Base-by-base conservation (phyloP, 2,888 invertebrate species). In the Drosophila neonasuta region DNA sequence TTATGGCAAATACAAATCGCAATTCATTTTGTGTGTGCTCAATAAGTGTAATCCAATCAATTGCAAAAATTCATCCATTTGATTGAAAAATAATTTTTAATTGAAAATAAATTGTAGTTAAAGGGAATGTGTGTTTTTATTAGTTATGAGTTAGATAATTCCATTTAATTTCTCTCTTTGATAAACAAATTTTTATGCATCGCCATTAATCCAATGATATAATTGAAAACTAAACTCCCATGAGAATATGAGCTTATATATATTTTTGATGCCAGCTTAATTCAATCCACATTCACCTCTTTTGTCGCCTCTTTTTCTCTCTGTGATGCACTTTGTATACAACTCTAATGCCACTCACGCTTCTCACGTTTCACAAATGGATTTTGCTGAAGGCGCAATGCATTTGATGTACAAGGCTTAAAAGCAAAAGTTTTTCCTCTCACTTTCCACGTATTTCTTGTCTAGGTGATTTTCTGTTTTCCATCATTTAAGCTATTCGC, bases 321-420 rank as follows among this genome's bases (percentile, higher is more conserved):
- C 34, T 4, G 9, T 34, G 11, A 24, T 30, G 17, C 20, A 24
- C 20, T 17, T 8, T 24, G 8, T 8, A 17, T 41, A 10, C 9
- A 50, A 24, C 45, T 46, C 32, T 52, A 42, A 68, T 46, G 41
- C 46, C 50, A 50, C 32, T 41, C 41, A 59, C 30, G 17, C n/a
- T 51, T 51, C 34, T 41, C 3, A 17, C 36, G 24, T 51, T 66
- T 58, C 32, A 10, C 50, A 60, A 75, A 56, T 59, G 63, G 58
- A 49, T 71, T 58, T 44, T 9, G 62, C 70, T 69, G 3, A 39
- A 20, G 48, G 52, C 61, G 36, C 20, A 52, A 41, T 65, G 66
- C 69, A 70, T 66, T 60, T 36, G 39, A 30, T 59, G 44, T 29
- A 17, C 5, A 15, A 17, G 60, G 15, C 54, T 72, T 44, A 41